A percentile compares a stretch with the other conserved stretches of the same genome.
These are phyloP conservation scores for Colinus virginianus DNA, from an alignment of 2,113 vertebrate species.

Conservation along the genomic window DNA sequence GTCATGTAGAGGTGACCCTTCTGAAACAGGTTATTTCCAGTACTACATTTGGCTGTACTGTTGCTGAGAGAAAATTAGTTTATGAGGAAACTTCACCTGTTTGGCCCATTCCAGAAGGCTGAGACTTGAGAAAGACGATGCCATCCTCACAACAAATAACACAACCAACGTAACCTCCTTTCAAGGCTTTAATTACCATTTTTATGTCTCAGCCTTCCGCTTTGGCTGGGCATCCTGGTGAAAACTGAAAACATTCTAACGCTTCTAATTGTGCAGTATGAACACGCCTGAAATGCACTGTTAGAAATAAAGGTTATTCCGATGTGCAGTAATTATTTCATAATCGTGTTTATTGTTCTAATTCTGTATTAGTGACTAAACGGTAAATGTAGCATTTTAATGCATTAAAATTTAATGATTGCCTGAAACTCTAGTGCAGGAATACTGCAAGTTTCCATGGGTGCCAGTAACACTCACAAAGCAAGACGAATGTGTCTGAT, in stretches of 20 bases:
- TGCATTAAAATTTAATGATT: not conserved
- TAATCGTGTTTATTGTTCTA: not conserved
- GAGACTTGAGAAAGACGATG: not conserved
- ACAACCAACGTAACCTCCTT: not conserved
- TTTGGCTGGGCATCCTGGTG: not conserved
- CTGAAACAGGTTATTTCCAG: slow-evolving; percentile 41
- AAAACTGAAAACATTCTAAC: not conserved
- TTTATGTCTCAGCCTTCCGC: not conserved
- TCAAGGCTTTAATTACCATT: slow-evolving; percentile 12
- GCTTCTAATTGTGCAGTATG: not conserved
- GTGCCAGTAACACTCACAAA: not conserved
- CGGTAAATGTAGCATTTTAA: not conserved
- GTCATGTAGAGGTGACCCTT: slow-evolving; percentile 56
- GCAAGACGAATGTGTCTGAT: not conserved
- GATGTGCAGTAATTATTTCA: not conserved
- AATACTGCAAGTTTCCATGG: not conserved
- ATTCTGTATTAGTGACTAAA: not conserved
- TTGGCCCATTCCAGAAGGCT: not conserved
- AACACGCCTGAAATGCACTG: not conserved
- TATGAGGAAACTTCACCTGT: not conserved
- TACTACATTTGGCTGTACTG: not conserved
- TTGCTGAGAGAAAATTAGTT: slow-evolving; percentile 25
- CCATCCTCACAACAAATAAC: not conserved
- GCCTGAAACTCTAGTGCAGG: not conserved
- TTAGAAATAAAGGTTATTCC: not conserved